phyloP scores from a whole-genome alignment of 2,888 invertebrate genomes.

The Calameuta idolon region DNA sequence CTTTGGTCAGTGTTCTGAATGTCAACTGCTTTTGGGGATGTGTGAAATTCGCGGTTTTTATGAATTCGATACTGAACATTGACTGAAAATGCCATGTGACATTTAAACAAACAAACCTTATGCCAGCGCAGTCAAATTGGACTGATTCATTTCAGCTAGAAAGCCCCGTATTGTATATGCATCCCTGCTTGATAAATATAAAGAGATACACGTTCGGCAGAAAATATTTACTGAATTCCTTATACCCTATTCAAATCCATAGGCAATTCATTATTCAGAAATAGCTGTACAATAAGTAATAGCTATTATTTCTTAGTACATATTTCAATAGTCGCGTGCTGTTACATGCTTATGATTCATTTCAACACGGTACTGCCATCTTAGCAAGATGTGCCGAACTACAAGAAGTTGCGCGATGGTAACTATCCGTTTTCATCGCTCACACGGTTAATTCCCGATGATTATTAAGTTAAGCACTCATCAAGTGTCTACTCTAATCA shows the following conservation, averaged over 20 bases:
- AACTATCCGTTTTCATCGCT: not conserved
- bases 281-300: not conserved
- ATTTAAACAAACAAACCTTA: not conserved
- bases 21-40: not conserved
- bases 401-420: not conserved
- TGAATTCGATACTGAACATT: not conserved
- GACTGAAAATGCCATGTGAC: not conserved
- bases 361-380: not conserved
- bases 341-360: not conserved
- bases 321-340: too few species aligned
- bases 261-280: not conserved
- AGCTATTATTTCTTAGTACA: too few species aligned
- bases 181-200: not conserved
- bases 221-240: conserved; percentile 7
- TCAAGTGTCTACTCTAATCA: not conserved
- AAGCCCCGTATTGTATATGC: not conserved
- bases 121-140: not conserved
- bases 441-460: not conserved
- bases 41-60: not conserved
- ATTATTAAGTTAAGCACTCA: not conserved
- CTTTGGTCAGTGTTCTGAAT: not conserved
- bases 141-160: not conserved
- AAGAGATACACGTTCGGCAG: conserved; percentile 33
- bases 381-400: not conserved
- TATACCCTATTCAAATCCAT: not conserved